phyloP scores from a whole-genome alignment of 2,888 invertebrate species.

The Agrochola lota region DNA sequence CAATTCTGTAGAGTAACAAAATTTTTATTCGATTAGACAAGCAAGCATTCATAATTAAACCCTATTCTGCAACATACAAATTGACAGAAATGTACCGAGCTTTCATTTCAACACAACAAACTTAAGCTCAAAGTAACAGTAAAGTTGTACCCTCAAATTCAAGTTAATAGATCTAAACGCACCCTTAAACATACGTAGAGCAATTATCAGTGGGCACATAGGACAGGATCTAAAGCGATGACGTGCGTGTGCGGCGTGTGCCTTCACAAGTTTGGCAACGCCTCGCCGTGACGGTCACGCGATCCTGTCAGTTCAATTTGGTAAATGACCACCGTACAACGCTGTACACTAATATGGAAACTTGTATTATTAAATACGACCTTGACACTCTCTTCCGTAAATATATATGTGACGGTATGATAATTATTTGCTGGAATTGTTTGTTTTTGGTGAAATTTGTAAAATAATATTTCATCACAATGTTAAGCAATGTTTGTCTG shows the following conservation, averaged over 20 bases:
- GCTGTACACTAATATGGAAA: slow-evolving; percentile 65
- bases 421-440: background rate
- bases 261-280: slow-evolving; percentile 82
- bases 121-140: background rate
- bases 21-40: background rate
- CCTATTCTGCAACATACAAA: background rate
- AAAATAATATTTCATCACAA: background rate
- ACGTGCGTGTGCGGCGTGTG: slow-evolving; percentile 78
- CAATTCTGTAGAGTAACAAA: no score
- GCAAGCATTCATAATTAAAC: background rate
- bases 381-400: slow-evolving; percentile 67
- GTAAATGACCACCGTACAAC: slow-evolving; percentile 79
- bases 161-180: background rate
- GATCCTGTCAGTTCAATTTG: slow-evolving; percentile 79
- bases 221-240: slow-evolving; percentile 67
- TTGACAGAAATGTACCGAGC: background rate
- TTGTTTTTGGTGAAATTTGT: background rate
- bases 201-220: slow-evolving; percentile 52
- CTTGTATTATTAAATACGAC: slow-evolving; percentile 70
- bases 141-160: background rate
- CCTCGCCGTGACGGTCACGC: slow-evolving; percentile 73
- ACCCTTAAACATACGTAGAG: slow-evolving; percentile 34
- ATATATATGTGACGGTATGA: slow-evolving; percentile 47
- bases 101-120: background rate
- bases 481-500: background rate